Percentiles rank a stretch among this genome's conserved stretches.
Conservation (phyloP, 2,797 vertebrate genomes). For the Poecile montanus region DNA sequence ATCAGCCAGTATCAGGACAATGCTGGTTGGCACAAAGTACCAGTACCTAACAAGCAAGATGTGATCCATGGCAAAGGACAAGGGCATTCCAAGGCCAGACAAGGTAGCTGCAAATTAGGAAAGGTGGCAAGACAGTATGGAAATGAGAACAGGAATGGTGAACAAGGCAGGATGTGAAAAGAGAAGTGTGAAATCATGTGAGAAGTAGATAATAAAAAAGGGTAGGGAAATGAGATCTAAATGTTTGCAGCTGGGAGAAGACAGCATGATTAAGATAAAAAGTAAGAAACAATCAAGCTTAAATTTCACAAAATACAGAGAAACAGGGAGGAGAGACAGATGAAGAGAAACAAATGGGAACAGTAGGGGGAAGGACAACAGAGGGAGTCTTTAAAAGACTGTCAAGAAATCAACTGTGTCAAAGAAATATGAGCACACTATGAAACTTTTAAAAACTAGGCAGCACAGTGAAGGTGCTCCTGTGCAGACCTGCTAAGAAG, state of each 20-base stretch:
- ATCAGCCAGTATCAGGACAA: background rate
- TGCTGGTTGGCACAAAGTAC: background rate
- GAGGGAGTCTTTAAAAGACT: background rate
- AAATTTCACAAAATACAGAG: background rate
- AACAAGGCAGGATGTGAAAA: background rate
- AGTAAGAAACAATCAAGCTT: background rate
- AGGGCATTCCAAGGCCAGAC: background rate
- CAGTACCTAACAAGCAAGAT: background rate
- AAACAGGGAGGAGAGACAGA: background rate
- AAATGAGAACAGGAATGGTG: background rate
- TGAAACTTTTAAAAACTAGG: background rate
- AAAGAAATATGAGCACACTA: background rate
- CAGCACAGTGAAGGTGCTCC: background rate
- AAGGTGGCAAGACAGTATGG: background rate
- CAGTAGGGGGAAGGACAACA: background rate
- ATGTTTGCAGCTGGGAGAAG: background rate
- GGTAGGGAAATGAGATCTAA: background rate
- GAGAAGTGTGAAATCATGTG: background rate
- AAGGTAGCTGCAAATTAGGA: background rate
- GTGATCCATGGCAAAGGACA: background rate
- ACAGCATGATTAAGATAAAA: background rate
- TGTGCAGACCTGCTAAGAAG: conserved; percentile 27
- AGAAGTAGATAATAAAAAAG: background rate
- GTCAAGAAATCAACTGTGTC: background rate
- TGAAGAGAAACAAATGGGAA: background rate